A percentile compares a stretch with the other conserved stretches of the same genome.
Evolutionary conservation across 2,113 vertebrate genomes (phyloP).

Genomic region (Corynorhinus townsendii): DNA sequence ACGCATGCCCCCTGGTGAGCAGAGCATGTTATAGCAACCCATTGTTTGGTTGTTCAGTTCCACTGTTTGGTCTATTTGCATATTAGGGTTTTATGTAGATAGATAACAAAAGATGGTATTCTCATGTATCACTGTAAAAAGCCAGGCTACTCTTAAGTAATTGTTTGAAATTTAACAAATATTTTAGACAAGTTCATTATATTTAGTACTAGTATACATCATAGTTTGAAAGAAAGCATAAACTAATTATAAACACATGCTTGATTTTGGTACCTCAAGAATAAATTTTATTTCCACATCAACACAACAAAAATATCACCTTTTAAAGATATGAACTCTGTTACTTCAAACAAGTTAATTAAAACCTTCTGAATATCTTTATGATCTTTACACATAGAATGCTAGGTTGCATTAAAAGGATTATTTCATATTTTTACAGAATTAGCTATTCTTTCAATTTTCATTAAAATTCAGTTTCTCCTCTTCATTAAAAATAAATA

Average conservation of each 20-base stretch:
- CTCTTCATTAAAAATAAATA: slow-evolving; percentile 70
- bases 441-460: slow-evolving; percentile 47
- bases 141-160: not conserved
- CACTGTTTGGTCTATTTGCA: too few species aligned
- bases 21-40: too few species aligned
- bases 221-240: not conserved
- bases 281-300: not conserved
- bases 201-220: not conserved
- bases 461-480: slow-evolving; percentile 67
- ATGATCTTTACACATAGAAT: slow-evolving; percentile 25
- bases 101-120: not conserved
- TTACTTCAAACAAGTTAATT: not conserved
- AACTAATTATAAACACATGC: not conserved
- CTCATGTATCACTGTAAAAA: not conserved
- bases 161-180: not conserved
- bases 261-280: not conserved
- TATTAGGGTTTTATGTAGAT: too few species aligned
- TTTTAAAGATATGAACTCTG: not conserved
- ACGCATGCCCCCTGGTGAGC: too few species aligned
- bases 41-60: too few species aligned
- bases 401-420: not conserved
- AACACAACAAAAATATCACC: not conserved
- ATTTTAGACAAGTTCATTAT: not conserved
- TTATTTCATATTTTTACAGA: not conserved
- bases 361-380: not conserved